Conservation (phyloP, 2,113 vertebrate genomes). For the Phyllostomus hastatus region DNA sequence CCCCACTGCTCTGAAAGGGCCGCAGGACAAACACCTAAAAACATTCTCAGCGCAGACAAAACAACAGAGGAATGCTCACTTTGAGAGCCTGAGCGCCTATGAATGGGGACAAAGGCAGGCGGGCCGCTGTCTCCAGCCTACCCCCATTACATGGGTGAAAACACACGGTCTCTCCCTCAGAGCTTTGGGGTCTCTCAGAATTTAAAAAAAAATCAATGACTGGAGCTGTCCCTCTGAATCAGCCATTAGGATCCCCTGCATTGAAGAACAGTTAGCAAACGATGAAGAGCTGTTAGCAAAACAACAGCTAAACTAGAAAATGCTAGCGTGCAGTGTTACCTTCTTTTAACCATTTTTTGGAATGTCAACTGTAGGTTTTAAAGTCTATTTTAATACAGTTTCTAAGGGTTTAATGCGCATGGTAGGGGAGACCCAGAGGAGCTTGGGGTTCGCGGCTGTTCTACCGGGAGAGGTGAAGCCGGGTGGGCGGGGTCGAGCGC, state of each 20-base stretch:
- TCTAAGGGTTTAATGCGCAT: background rate
- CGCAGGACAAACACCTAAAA: background rate
- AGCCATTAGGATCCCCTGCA: background rate
- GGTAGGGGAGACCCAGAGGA: background rate
- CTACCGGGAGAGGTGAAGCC: background rate
- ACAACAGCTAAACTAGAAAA: background rate
- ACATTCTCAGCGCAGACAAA: constrained; percentile 20
- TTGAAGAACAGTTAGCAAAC: constrained; percentile 7
- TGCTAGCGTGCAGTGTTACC: background rate
- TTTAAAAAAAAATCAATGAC: background rate
- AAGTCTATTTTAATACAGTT: background rate
- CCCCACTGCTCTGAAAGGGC: background rate
- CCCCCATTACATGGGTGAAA: constrained; percentile 66
- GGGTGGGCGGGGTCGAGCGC: background rate
- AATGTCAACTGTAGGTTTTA: background rate
- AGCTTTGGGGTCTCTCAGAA: background rate
- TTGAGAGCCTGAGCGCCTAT: constrained; percentile 42
- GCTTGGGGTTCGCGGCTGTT: background rate
- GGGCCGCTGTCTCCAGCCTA: background rate
- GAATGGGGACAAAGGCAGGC: constrained; percentile 61
- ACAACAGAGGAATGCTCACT: constrained; percentile 55
- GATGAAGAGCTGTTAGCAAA: background rate
- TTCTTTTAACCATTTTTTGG: background rate
- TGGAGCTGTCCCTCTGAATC: background rate
- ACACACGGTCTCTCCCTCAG: constrained; percentile 51